Percentiles rank a stretch among this genome's conserved stretches.
These are phyloP conservation scores for Oscarella lobularis DNA, from an alignment of 37 sponge, comb jelly and placozoan species.

Conservation along the genomic window DNA sequence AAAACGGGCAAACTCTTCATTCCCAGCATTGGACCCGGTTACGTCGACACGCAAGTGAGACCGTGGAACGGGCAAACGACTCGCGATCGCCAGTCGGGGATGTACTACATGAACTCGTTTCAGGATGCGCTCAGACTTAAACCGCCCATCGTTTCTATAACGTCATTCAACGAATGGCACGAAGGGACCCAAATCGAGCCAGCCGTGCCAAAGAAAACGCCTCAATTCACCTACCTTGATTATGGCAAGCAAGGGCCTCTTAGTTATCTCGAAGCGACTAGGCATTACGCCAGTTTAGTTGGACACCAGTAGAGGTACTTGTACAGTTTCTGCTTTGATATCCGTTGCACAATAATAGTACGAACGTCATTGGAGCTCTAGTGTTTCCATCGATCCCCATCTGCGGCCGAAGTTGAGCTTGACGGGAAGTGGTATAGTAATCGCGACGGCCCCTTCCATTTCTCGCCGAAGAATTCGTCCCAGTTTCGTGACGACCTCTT, in stretches of 20 bases:
- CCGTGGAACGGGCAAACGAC: constrained; percentile 63
- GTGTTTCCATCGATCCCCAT: constrained; percentile 57
- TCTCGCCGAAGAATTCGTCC: constrained; percentile 48
- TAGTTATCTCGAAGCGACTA: background rate
- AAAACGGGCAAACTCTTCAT: constrained; percentile 37
- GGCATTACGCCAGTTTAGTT: background rate
- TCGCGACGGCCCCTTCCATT: constrained; percentile 66
- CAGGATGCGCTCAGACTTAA: constrained; percentile 23
- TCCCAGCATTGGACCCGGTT: constrained; percentile 82
- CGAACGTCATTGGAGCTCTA: background rate
- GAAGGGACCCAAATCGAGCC: constrained; percentile 90
- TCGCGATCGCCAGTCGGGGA: constrained; percentile 21
- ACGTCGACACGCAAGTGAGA: constrained; percentile 59
- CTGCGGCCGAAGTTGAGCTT: constrained; percentile 52
- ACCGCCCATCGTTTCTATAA: constrained; percentile 30
- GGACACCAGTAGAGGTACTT: background rate
- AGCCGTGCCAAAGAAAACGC: constrained; percentile 21
- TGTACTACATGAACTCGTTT: constrained; percentile 42
- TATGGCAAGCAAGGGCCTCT: background rate
- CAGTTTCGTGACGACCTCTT: constrained; percentile 23
- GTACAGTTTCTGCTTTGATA: too few species aligned
- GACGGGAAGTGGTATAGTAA: constrained; percentile 64
- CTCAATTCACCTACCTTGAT: background rate
- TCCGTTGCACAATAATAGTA: background rate
- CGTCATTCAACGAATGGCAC: constrained; percentile 88